These are phyloP conservation scores for Zosterops hypoxanthus DNA, from an alignment of 2,113 vertebrate genomes.

Conservation along the genomic window DNA sequence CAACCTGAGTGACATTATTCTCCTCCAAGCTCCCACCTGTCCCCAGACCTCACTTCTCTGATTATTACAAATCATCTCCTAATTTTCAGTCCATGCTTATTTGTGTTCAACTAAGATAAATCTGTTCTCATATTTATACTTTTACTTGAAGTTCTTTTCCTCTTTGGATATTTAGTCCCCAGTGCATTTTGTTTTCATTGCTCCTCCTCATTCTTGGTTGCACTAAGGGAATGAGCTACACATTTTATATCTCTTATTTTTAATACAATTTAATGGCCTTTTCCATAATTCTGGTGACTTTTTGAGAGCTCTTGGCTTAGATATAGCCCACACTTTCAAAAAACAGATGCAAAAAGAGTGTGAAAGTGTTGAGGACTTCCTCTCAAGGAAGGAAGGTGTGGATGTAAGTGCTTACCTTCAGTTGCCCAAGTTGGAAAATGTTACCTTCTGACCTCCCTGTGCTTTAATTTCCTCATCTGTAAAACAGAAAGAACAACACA, in stretches of 20 bases:
- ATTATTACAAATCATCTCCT: background rate
- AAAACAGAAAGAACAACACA: background rate
- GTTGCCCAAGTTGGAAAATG: background rate
- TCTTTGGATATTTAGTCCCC: background rate
- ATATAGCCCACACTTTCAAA: background rate
- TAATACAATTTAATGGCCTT: background rate
- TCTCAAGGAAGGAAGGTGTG: background rate
- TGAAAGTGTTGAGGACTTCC: background rate
- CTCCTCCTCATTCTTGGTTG: background rate
- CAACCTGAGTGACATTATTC: background rate
- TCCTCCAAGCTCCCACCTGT: background rate
- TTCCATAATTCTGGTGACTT: background rate
- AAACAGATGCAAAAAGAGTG: background rate
- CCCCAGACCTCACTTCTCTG: background rate
- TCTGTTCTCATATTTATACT: background rate
- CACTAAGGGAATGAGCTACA: background rate
- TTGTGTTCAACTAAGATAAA: background rate
- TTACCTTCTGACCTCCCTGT: background rate
- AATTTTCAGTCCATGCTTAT: background rate
- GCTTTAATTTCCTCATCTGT: background rate
- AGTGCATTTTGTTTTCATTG: background rate
- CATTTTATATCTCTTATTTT: background rate
- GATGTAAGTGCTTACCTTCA: background rate
- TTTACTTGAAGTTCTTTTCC: background rate
- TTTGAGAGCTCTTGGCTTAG: background rate